A percentile compares a stretch with the other conserved stretches of the same genome.
Conservation (phyloP, 2,797 vertebrate genomes). For the Sciurus vulgaris region DNA sequence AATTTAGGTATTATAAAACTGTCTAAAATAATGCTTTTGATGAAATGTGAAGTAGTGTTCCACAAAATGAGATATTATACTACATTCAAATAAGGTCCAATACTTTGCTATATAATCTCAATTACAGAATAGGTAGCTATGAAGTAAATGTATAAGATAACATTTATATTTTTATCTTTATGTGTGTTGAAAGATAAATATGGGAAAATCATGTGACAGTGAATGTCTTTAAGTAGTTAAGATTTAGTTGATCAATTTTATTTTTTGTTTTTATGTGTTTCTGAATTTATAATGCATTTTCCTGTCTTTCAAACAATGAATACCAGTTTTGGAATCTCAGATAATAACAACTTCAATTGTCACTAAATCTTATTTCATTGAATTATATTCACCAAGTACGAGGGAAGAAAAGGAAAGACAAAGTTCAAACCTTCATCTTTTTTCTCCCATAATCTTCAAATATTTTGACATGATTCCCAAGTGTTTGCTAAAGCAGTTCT, state of each 20-base stretch:
- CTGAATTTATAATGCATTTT: neutral
- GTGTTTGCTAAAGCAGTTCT: conserved; percentile 63
- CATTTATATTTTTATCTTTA: neutral
- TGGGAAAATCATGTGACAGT: neutral
- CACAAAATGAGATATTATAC: neutral
- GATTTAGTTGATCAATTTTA: neutral
- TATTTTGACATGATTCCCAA: conserved; percentile 73
- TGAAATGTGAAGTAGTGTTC: neutral
- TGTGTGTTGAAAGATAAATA: neutral
- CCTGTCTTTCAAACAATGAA: neutral
- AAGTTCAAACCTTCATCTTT: conserved; percentile 62
- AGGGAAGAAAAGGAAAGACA: neutral
- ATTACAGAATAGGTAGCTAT: neutral
- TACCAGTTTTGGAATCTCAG: neutral
- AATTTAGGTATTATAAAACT: neutral
- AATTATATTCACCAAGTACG: neutral
- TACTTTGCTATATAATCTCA: neutral
- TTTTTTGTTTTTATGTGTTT: neutral
- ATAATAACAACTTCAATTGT: neutral
- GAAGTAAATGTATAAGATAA: neutral
- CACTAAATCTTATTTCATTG: conserved; percentile 21
- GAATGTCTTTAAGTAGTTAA: neutral
- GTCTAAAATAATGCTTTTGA: neutral
- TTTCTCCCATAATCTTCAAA: conserved; percentile 70
- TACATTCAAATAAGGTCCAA: neutral